Evolutionary conservation across 1,140 invertebrate genomes (phyloP).

Genomic region (Rhagoletis pomonella): DNA sequence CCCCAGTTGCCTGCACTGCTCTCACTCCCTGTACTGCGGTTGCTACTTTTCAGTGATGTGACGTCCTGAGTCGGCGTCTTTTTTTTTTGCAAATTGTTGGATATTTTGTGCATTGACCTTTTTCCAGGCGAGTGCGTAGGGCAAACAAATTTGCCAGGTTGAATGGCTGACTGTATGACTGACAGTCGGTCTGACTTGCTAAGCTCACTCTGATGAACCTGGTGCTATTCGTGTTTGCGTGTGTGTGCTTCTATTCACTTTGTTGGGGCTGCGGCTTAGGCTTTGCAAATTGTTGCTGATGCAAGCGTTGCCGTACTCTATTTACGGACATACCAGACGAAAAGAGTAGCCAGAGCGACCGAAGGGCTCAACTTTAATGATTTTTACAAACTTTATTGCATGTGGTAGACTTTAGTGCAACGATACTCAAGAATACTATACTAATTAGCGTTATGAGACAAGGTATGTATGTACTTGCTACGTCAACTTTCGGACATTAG

Average conservation of each 20-base stretch:
- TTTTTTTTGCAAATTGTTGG: background rate
- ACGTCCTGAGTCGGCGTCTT: too few species aligned
- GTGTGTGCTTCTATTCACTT: background rate
- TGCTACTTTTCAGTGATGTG: too few species aligned
- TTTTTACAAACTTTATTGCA: too few species aligned
- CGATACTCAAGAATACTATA: too few species aligned
- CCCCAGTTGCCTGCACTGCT: too few species aligned
- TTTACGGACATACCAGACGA: background rate
- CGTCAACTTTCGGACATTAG: too few species aligned
- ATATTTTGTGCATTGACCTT: slow-evolving; percentile 49
- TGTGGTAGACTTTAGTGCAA: too few species aligned
- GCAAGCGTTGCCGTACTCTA: background rate
- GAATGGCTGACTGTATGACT: background rate
- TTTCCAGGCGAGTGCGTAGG: slow-evolving; percentile 47
- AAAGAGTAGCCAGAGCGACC: background rate
- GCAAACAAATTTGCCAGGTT: background rate
- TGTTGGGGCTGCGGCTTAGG: background rate
- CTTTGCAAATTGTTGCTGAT: background rate
- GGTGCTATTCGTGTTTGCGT: background rate
- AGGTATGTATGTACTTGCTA: too few species aligned
- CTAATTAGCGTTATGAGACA: too few species aligned
- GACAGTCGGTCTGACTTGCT: background rate
- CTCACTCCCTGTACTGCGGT: too few species aligned
- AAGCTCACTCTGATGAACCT: background rate
- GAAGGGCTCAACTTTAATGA: too few species aligned